phyloP scores from a whole-genome alignment of 1,140 invertebrate genomes.

The Triops longicaudatus region DNA sequence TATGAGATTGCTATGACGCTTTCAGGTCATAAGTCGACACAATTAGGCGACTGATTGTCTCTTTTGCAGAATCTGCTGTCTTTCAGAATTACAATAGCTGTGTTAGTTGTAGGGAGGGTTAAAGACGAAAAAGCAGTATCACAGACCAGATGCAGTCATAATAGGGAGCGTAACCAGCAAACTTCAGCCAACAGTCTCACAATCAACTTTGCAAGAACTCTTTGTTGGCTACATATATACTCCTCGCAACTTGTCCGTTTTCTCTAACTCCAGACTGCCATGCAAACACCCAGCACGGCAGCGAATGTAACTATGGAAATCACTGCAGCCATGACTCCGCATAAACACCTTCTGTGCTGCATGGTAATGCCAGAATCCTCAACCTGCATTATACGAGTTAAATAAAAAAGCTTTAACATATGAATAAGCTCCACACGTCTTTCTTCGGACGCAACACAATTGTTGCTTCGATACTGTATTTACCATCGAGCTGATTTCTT shows the following conservation, averaged over 20 bases:
- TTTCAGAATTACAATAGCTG: neutral
- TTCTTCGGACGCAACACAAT: too few species aligned
- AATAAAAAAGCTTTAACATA: neutral
- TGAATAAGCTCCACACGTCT: neutral
- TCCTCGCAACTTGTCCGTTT: neutral
- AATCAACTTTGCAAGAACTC: neutral
- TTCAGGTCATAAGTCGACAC: neutral
- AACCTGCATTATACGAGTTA: slow-evolving; percentile 21
- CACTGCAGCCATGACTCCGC: slow-evolving; percentile 28
- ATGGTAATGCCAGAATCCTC: slow-evolving; percentile 27
- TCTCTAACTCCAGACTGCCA: slow-evolving; percentile 17
- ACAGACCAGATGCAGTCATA: neutral
- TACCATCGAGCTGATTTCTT: slow-evolving; percentile 17
- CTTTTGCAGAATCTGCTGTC: neutral
- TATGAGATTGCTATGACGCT: too few species aligned
- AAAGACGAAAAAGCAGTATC: neutral
- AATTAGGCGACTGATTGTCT: neutral
- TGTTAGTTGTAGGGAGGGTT: neutral
- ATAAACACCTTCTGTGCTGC: slow-evolving; percentile 29
- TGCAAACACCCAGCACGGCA: slow-evolving; percentile 30
- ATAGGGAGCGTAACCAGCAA: neutral
- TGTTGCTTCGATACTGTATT: neutral
- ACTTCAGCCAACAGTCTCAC: neutral
- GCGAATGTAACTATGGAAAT: slow-evolving; percentile 30
- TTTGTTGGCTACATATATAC: neutral